Conservation (phyloP, 2,797 vertebrate genomes). For the Fistularia commersonii region DNA sequence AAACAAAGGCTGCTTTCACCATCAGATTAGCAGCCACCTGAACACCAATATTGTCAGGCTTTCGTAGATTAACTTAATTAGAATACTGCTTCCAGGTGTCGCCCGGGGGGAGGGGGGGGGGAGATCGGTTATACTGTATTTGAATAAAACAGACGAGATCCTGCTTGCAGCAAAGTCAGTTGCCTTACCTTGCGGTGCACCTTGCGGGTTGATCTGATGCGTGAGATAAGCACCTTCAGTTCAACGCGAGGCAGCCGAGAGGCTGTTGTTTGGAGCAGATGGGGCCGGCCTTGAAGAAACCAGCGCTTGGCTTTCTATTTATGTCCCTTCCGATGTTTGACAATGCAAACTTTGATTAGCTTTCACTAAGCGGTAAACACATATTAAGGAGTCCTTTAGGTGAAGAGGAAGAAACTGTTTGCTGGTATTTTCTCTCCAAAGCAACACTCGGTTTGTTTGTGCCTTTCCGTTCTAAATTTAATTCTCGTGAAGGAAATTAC, state of each 20-base stretch:
- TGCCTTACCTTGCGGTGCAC: slow-evolving; percentile 22
- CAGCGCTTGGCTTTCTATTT: neutral
- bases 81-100: slow-evolving; percentile 74
- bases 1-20: slow-evolving; percentile 69
- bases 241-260: slow-evolving; percentile 7
- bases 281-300: slow-evolving; percentile 14
- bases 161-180: slow-evolving; percentile 38
- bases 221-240: slow-evolving; percentile 27
- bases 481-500: slow-evolving; percentile 22
- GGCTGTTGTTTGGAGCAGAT: slow-evolving; percentile 26
- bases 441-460: slow-evolving; percentile 16
- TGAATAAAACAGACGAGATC: slow-evolving; percentile 61
- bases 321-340: slow-evolving; percentile 11
- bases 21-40: slow-evolving; percentile 67
- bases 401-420: slow-evolving; percentile 6
- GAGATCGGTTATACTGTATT: slow-evolving; percentile 65
- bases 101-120: slow-evolving; percentile 52
- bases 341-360: slow-evolving; percentile 20
- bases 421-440: slow-evolving; percentile 1
- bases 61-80: slow-evolving; percentile 73
- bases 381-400: slow-evolving; percentile 7
- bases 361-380: slow-evolving; percentile 10
- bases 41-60: slow-evolving; percentile 68
- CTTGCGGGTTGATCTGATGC: slow-evolving; percentile 23
- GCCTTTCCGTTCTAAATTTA: slow-evolving; percentile 32